Evolutionary conservation across 2,888 invertebrate genomes (phyloP), one percentile per base, ranked within the genome.

Genomic region (Tholera decimalis): DNA sequence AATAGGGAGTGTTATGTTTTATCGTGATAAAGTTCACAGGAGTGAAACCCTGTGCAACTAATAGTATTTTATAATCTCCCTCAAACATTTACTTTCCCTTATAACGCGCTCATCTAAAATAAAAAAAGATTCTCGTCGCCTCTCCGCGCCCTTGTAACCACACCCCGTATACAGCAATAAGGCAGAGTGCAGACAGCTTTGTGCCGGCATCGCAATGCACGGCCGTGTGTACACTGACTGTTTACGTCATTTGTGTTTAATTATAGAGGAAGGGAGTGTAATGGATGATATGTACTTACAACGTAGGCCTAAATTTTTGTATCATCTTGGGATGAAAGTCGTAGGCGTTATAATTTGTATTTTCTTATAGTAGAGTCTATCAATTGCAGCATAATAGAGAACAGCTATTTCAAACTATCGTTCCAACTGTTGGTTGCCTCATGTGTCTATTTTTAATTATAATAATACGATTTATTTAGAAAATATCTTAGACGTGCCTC

Each of bases 111-210:
- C n/a, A n/a, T n/a, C n/a, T n/a, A n/a, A n/a, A n/a, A n/a, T n/a
- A 46, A 53, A 49, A 58, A 33, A 26, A 22, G 4, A 46, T 13
- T 7, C n/a, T 4, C 37, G 13, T 30, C n/a, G n/a, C 13, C 43
- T 55, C n/a, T 24, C n/a, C 37, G n/a, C 18, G 20, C 28, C n/a
- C 26, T 63, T 72, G 20, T 65, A 35, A 50, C 39, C 76, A 59
- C 86, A 84, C 83, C 85, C 39, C 89, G 89, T 93, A 86, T 56
- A 80, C 64, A 80, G 88, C 93, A 94, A 94, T 94, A 94, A 91
- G 91, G 93, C 89, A 88, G 89, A 94, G 94, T 94, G 94, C 93
- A 91, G 91, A 90, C 90, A 67, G 89, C 91, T 91, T 93, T 93
- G 91, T 92, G 85, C 87, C 85, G 83, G 87, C 87, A 89, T 91